Evolutionary conservation across 2,888 invertebrate genomes (phyloP).

Genomic region (Parascotia fuliginaria): DNA sequence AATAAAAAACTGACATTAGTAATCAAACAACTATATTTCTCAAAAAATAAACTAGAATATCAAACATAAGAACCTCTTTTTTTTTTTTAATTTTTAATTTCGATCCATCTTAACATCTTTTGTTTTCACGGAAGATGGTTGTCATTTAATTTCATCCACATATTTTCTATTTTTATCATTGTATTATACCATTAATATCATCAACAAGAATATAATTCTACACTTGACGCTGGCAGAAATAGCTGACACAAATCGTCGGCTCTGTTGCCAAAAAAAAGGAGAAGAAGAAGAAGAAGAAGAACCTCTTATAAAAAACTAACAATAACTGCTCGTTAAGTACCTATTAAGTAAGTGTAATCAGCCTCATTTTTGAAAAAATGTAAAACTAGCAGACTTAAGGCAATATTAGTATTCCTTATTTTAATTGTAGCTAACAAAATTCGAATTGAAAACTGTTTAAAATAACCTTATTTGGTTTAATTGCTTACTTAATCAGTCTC

Average conservation of each 20-base stretch:
- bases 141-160: too few relatives aligned
- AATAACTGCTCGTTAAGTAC: not conserved
- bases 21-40: not conserved
- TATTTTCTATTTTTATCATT: too few relatives aligned
- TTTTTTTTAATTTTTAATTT: too few relatives aligned
- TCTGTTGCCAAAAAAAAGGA: too few relatives aligned
- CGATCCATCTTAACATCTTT: too few relatives aligned
- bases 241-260: too few relatives aligned
- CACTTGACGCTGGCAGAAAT: too few relatives aligned
- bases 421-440: not conserved
- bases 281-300: too few relatives aligned
- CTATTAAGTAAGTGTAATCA: not conserved
- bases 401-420: not conserved
- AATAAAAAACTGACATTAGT: not conserved
- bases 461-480: not conserved
- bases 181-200: too few relatives aligned
- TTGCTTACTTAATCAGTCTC: not conserved
- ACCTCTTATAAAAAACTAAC: not conserved
- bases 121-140: too few relatives aligned
- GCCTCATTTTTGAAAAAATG: conserved; percentile 1
- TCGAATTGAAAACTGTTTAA: conserved; percentile 1
- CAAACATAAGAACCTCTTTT: not conserved
- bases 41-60: conserved; percentile 1
- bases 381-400: not conserved
- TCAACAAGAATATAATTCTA: too few relatives aligned